These are phyloP conservation scores for Triops longicaudatus DNA, from an alignment of 1,140 invertebrate genomes.

Conservation along the genomic window DNA sequence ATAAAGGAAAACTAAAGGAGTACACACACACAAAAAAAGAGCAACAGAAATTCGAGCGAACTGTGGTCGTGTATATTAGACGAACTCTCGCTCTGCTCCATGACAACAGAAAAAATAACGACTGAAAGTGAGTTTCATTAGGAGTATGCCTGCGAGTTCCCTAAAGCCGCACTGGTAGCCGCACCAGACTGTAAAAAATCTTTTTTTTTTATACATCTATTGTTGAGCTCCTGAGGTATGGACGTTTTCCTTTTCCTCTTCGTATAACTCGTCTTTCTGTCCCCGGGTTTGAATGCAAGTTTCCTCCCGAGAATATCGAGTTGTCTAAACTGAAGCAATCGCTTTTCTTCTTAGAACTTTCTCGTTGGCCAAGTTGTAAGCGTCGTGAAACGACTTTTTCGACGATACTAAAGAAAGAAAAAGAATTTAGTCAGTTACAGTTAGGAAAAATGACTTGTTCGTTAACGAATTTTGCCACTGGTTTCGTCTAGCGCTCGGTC, in stretches of 20 bases:
- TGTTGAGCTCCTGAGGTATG: background rate
- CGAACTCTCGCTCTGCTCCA: background rate
- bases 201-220: background rate
- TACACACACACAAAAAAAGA: background rate
- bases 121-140: background rate
- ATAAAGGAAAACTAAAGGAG: background rate
- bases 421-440: background rate
- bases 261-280: background rate
- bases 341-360: background rate
- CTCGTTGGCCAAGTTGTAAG: background rate
- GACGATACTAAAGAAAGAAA: background rate
- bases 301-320: background rate
- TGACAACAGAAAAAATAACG: background rate
- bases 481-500: too few species aligned
- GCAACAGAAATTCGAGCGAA: background rate
- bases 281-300: background rate
- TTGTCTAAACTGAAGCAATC: background rate
- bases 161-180: background rate
- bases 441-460: too few species aligned
- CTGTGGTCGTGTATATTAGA: background rate
- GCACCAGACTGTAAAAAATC: background rate
- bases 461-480: too few species aligned
- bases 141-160: background rate
- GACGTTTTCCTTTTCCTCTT: background rate
- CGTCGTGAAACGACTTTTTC: background rate